These are phyloP conservation scores for Metopolophium dirhodum DNA, from an alignment of 1,140 invertebrate species.

Conservation along the genomic window DNA sequence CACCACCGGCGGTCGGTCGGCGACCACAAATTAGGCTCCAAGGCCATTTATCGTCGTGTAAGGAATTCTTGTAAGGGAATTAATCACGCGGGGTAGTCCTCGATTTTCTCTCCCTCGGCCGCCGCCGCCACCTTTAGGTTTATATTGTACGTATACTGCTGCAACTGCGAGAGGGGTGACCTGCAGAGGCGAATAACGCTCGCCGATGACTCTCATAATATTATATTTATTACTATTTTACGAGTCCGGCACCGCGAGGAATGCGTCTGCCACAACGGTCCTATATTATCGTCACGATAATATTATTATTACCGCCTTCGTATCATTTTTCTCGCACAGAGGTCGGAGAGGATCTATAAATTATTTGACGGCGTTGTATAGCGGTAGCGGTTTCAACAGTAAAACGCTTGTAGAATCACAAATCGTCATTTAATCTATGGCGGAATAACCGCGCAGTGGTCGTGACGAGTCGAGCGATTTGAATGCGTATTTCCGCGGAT, in stretches of 20 bases:
- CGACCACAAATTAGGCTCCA: conserved; percentile 37
- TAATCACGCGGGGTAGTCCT: background rate
- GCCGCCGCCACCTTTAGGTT: background rate
- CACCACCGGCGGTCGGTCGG: background rate
- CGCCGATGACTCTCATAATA: background rate
- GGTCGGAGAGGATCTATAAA: background rate
- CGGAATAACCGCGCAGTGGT: background rate
- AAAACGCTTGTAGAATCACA: background rate
- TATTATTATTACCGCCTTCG: no score
- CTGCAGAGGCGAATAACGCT: background rate
- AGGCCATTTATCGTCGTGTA: conserved; percentile 30
- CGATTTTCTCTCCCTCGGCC: background rate
- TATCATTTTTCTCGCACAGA: background rate
- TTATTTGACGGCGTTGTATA: no score
- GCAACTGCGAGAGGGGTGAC: background rate
- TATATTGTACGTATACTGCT: no score
- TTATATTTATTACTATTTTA: background rate
- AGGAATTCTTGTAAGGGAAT: conserved; percentile 43
- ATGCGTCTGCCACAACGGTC: background rate
- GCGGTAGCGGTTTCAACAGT: background rate
- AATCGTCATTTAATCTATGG: background rate
- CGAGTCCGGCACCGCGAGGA: background rate
- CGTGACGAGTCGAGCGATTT: background rate
- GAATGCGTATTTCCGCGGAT: no score
- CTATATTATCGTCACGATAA: background rate